Conservation (phyloP, 2,113 vertebrate species). For the Elanus axillaris region DNA sequence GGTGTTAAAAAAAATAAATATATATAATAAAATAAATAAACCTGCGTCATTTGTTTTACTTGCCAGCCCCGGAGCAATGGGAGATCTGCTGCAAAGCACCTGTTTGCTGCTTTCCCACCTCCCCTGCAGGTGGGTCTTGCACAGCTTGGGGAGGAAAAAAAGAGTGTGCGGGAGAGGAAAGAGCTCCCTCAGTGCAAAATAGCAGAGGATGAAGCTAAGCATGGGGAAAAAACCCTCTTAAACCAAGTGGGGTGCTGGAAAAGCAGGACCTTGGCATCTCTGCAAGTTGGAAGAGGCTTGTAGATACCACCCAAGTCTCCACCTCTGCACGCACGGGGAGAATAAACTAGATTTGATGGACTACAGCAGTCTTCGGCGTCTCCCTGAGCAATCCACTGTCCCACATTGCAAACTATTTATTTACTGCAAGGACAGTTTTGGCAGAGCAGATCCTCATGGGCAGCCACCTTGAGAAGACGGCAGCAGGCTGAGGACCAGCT, state of each 20-base stretch:
- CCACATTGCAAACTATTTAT: not conserved
- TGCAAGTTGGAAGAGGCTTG: not conserved
- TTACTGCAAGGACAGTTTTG: not conserved
- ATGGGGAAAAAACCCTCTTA: not conserved
- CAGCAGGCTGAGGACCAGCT: not conserved
- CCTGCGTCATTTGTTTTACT: not conserved
- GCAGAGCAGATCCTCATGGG: not conserved
- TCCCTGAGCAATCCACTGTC: not conserved
- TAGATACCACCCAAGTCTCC: not conserved
- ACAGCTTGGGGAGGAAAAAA: not conserved
- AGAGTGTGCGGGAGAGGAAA: accelerated
- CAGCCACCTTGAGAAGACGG: accelerated
- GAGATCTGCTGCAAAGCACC: not conserved
- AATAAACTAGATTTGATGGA: not conserved
- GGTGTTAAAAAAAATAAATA: not conserved
- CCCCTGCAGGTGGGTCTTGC: not conserved
- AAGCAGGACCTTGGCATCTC: not conserved
- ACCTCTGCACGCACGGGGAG: not conserved
- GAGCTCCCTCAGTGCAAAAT: accelerated
- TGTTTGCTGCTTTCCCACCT: not conserved
- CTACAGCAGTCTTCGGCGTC: accelerated
- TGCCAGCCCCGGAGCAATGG: not conserved
- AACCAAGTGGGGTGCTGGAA: not conserved
- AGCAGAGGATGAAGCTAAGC: not conserved
- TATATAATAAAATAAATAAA: not conserved